phyloP scores from a whole-genome alignment of 30 jellyfish, hydroid and myxozoan genomes.

The Chrysaora quinquecirrha region DNA sequence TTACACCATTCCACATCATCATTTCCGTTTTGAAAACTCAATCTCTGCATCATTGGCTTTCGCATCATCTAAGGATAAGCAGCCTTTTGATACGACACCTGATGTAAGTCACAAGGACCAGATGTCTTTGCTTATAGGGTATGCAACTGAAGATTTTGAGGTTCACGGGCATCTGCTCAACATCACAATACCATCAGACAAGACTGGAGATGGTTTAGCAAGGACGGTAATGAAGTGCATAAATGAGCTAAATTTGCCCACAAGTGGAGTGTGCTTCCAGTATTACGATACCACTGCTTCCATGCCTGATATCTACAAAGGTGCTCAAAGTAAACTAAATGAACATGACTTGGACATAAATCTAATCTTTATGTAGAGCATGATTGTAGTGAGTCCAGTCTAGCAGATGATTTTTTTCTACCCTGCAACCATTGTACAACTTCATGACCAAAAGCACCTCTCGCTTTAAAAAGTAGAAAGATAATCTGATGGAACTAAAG shows the following conservation, averaged over 20 bases:
- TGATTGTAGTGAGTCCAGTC: conserved; percentile 16
- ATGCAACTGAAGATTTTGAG: conserved; percentile 29
- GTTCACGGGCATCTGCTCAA: conserved; percentile 28
- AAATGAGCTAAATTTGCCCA: conserved; percentile 24
- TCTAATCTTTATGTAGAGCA: conserved; percentile 29
- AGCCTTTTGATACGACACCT: conserved; percentile 23
- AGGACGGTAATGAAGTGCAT: conserved; percentile 7
- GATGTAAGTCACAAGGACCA: conserved; percentile 38
- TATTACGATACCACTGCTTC: conserved; percentile 26
- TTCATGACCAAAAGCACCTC: conserved; percentile 28
- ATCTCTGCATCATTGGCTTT: not conserved
- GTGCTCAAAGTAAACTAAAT: conserved; percentile 13
- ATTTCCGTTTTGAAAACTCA: not conserved
- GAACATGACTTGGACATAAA: conserved; percentile 38
- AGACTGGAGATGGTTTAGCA: conserved; percentile 30
- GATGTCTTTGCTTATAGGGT: conserved; percentile 24
- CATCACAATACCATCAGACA: conserved; percentile 26
- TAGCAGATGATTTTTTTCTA: not conserved
- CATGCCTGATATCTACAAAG: conserved; percentile 19
- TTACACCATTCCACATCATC: not conserved
- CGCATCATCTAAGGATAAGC: not conserved
- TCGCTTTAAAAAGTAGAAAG: conserved; percentile 27
- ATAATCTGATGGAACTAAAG: conserved; percentile 11
- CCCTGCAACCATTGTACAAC: conserved; percentile 25
- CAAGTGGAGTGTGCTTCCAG: conserved; percentile 24